These are phyloP conservation scores for Chaetogeoica ovagalla DNA, from an alignment of 2,888 invertebrate genomes.

Conservation along the genomic window DNA sequence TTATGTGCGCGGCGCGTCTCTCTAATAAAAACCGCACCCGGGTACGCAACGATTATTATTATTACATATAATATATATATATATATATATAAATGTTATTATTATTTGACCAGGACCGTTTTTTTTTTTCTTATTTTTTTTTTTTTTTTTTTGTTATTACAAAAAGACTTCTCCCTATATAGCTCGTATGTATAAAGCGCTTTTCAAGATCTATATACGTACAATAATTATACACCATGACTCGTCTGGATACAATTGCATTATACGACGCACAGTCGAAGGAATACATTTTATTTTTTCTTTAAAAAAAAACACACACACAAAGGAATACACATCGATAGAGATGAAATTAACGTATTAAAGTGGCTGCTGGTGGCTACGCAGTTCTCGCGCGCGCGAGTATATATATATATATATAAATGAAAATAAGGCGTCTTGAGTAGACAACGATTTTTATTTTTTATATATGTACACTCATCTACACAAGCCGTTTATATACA, in stretches of 20 bases:
- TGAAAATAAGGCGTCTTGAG: slow-evolving; percentile 3
- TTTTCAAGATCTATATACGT: slow-evolving; percentile 34
- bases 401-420: too few species aligned
- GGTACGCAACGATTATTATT: slow-evolving; percentile 21
- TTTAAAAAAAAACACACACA: slow-evolving; percentile 6
- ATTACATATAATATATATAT: too few species aligned
- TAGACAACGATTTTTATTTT: background rate
- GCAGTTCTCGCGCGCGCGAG: background rate
- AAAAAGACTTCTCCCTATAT: background rate
- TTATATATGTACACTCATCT: too few species aligned
- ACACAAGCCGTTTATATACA: too few species aligned
- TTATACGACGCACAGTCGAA: background rate
- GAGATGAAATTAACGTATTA: slow-evolving; percentile 33
- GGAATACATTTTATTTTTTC: background rate
- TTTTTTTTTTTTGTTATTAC: background rate
- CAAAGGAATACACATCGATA: slow-evolving; percentile 36
- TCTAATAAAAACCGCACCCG: slow-evolving; percentile 16
- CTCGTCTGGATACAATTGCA: slow-evolving; percentile 28
- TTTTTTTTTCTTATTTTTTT: background rate
- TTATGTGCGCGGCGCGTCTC: too few species aligned
- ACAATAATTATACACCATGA: slow-evolving; percentile 48
- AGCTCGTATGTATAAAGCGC: background rate
- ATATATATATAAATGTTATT: background rate
- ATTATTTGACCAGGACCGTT: slow-evolving; percentile 23
- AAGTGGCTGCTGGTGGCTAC: background rate